These are phyloP conservation scores for Hydractinia echinata DNA, from an alignment of 30 jellyfish, hydroid and myxozoan genomes.

Conservation along the genomic window DNA sequence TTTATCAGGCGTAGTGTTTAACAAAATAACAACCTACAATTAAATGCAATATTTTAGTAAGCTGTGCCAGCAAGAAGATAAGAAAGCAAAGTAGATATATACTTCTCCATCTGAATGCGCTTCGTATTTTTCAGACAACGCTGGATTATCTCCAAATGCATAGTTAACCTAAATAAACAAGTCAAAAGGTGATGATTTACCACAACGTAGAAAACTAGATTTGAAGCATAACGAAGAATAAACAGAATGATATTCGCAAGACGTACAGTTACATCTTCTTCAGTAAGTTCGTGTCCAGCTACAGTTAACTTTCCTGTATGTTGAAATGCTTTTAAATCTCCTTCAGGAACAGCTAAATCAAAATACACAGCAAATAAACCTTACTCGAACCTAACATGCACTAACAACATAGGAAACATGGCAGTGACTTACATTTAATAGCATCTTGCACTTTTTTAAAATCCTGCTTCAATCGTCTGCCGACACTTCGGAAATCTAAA, in stretches of 20 bases:
- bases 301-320: constrained; percentile 69
- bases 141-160: constrained; percentile 81
- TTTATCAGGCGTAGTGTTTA: constrained; percentile 90
- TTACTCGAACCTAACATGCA: background rate
- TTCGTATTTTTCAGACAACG: constrained; percentile 58
- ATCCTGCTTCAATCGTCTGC: constrained; percentile 80
- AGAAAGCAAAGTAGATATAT: background rate
- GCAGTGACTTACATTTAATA: constrained; percentile 45
- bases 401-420: background rate
- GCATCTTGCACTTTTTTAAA: constrained; percentile 85
- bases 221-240: background rate
- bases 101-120: constrained; percentile 99
- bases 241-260: background rate
- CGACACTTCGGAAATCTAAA: constrained; percentile 81
- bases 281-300: constrained; percentile 87
- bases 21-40: constrained; percentile 70
- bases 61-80: background rate
- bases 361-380: background rate
- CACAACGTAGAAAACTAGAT: background rate
- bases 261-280: constrained; percentile 76
- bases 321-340: constrained; percentile 62
- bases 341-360: constrained; percentile 53
- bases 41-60: background rate
- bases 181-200: background rate
- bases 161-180: constrained; percentile 60